Conservation (phyloP, 2,797 vertebrate genomes). For the Sebastes trivittatus region DNA sequence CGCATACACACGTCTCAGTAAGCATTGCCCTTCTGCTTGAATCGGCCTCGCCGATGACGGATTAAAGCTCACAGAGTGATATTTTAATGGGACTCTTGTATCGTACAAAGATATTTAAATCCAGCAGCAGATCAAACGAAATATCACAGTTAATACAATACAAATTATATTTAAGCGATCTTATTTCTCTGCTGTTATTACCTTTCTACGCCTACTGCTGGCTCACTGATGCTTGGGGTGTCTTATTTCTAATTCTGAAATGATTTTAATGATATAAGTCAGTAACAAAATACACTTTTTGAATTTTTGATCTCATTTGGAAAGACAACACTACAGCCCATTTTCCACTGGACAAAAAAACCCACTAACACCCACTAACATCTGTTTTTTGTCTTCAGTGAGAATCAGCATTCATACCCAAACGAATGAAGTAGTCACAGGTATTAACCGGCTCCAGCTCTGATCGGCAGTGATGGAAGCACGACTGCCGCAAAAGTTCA, state of each 20-base stretch:
- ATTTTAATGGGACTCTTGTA: not conserved
- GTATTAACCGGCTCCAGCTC: not conserved
- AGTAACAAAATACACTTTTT: not conserved
- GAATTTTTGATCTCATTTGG: not conserved
- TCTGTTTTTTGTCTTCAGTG: not conserved
- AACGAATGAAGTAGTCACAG: not conserved
- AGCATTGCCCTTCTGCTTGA: constrained; percentile 6
- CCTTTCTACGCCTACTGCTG: not conserved
- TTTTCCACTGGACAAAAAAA: not conserved
- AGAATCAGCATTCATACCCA: not conserved
- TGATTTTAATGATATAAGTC: not conserved
- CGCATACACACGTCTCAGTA: not conserved
- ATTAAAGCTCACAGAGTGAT: not conserved
- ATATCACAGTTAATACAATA: not conserved
- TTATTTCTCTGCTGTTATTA: not conserved
- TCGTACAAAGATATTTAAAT: not conserved
- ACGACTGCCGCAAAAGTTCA: not conserved
- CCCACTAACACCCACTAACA: not conserved
- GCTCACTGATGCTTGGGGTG: not conserved
- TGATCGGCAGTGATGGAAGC: not conserved
- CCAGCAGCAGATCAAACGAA: not conserved
- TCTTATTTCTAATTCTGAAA: not conserved
- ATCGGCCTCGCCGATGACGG: not conserved
- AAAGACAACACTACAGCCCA: not conserved
- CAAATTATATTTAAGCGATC: not conserved